Base-by-base conservation (phyloP, 23 tunicate species). In the Styela clava region DNA sequence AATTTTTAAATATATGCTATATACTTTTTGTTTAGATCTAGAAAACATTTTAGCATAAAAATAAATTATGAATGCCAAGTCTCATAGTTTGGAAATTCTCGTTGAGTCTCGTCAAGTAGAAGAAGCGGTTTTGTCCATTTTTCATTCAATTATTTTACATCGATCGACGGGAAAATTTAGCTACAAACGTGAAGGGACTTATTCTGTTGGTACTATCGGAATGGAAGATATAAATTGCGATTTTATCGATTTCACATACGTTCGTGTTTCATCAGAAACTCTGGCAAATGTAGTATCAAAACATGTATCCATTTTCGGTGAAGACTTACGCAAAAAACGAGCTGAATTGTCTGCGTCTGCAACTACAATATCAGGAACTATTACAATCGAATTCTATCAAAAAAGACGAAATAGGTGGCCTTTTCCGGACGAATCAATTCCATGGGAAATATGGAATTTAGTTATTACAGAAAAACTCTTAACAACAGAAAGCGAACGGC, bases 361-460 rank as follows among this genome's bases (percentile, higher is more conserved):
- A 7, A 22, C 64, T 9, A 52, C 81, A 33, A 44, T 76, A 0
- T 33, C 52, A 0, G 98, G 98, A 21, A 84, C 89, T 19, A 84
- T 93, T 33, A 87, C 89, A 3, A 32, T 93, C 23, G 93, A 93
- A 56, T 93, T 93, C 69, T 93, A 64, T 68, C 98, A 93, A 81
- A 93, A 87, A 63, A 73, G 89, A 23, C 56, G 82, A 36, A 72
- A 78, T 69, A 69, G 78, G 2, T 93, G 93, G 93, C 83, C 85
- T 0, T 87, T 85, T 78, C 61, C 71, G 25, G 94, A 91, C 24
- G 97, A 84, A 34, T 80, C 79, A 22, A 84, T 85, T 31, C 98
- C 98, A 2, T 93, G 98, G 98, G 98, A 93, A 68, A 84, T 88
- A 30, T 93, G 98, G 98, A 91, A 91, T 63, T 52, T 91, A 35